Evolutionary conservation across 2,113 vertebrate genomes (phyloP), one percentile per base, ranked within the genome.

Genomic region (human (Homo sapiens)): DNA sequence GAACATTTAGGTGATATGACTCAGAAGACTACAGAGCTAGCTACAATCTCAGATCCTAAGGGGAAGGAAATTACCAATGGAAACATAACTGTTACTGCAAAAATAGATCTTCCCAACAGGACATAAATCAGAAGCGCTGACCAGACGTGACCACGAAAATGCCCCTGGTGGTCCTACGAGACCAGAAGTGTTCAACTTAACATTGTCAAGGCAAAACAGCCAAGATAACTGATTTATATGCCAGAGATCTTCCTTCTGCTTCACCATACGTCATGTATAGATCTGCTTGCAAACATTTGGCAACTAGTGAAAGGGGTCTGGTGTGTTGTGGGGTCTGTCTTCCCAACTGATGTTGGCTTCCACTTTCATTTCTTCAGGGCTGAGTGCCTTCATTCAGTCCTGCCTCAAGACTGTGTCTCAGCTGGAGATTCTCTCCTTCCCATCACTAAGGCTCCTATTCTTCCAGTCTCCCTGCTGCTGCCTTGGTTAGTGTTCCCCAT

Each of bases 31-130:
- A 48, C 38, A 72, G 80, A 89, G 87, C 90, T 94, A 50, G 86
- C 79, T 97, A 96, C 84, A 95, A 84, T 96, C 70, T 95, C 59
- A 90, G 95, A 84, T 73, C 96, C 96, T 90, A 22, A 94, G 66
- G 90, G 97, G 73, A 86, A 88, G 48, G 93, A 93, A 97, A 95
- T 96, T 97, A 91, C 84, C 38, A 72, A 78, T 90, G 95, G 96
- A 97, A 97, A 96, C 96, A 82, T 94, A 85, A 82, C 95, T 96
- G 93, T 96, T 98, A 94, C 96, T 79, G 73, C 55, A 55, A 70
- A 98, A 98, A 97, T 96, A 90, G 94, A 90, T 97, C 97, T 97
- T 97, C 73, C 85, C 96, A 97, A 97, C 97, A 98, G 97, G 90
- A 52, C 90, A 95, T 97, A 96, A 97, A 98, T 98, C 97, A 98